These are phyloP conservation scores for Pseudachorutes palmiensis DNA, from an alignment of 1,140 invertebrate species.

Conservation along the genomic window DNA sequence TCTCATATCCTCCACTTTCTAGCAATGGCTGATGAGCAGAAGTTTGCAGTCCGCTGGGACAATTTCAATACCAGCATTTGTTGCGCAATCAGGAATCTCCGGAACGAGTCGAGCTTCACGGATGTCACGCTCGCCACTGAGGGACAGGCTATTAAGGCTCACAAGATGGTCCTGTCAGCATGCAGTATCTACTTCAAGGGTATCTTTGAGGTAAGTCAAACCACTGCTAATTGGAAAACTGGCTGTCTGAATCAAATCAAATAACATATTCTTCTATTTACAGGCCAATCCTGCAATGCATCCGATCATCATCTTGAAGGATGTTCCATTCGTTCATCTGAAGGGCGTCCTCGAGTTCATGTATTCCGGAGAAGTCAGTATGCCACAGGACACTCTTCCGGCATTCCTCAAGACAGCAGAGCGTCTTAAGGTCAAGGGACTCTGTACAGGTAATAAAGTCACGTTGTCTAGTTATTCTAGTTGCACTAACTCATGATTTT, in stretches of 20 bases:
- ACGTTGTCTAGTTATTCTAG: too few species aligned
- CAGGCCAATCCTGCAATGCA: slow-evolving; percentile 77
- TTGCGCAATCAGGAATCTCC: neutral
- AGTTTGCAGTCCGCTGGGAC: neutral
- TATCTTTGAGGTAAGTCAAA: slow-evolving; percentile 36
- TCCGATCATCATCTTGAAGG: slow-evolving; percentile 81
- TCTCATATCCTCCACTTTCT: too few species aligned
- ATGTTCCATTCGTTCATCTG: slow-evolving; percentile 81
- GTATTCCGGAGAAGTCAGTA: slow-evolving; percentile 88
- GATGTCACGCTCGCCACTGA: slow-evolving; percentile 87
- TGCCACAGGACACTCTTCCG: slow-evolving; percentile 80
- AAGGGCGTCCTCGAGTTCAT: slow-evolving; percentile 89
- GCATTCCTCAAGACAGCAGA: slow-evolving; percentile 81
- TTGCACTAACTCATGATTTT: too few species aligned
- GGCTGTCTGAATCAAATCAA: neutral
- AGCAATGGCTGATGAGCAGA: neutral
- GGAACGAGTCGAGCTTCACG: slow-evolving; percentile 68
- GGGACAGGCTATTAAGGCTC: slow-evolving; percentile 79
- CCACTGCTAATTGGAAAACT: neutral
- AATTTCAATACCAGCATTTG: neutral
- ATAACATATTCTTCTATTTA: slow-evolving; percentile 46
- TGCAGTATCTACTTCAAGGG: slow-evolving; percentile 92
- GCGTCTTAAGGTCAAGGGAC: slow-evolving; percentile 80
- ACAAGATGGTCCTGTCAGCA: slow-evolving; percentile 85
- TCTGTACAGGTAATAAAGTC: slow-evolving; percentile 67